A percentile compares a stretch with the other conserved stretches of the same genome.
Evolutionary conservation across 2,888 invertebrate species (phyloP).

Genomic region (Mythimna loreyi): DNA sequence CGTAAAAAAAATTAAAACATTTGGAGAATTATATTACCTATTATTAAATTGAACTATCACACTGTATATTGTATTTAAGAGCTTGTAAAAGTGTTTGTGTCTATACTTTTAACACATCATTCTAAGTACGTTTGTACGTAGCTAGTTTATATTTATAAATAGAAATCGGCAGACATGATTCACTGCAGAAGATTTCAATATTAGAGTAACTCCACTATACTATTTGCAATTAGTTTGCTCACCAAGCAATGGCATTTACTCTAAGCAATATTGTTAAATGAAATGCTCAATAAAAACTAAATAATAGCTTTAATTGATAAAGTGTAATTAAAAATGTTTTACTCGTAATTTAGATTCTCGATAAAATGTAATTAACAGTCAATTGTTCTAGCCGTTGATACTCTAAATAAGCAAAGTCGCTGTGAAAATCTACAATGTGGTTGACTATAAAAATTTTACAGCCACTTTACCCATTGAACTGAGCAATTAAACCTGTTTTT

Average conservation of each 20-base stretch:
- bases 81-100: background rate
- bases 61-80: background rate
- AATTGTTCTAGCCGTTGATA: slow-evolving; percentile 66
- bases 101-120: background rate
- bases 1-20: background rate
- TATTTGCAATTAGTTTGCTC: slow-evolving; percentile 24
- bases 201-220: slow-evolving; percentile 8
- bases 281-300: slow-evolving; percentile 54
- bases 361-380: slow-evolving; percentile 69
- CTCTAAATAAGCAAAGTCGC: slow-evolving; percentile 55
- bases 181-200: slow-evolving; percentile 1
- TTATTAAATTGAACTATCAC: background rate
- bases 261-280: slow-evolving; percentile 52
- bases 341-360: slow-evolving; percentile 68
- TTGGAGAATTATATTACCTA: background rate
- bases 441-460: slow-evolving; percentile 45
- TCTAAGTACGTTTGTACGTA: no score
- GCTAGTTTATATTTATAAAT: slow-evolving; percentile 1
- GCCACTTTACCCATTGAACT: slow-evolving; percentile 44
- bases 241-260: slow-evolving; percentile 14
- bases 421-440: slow-evolving; percentile 48
- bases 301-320: slow-evolving; percentile 72
- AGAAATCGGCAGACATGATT: slow-evolving; percentile 24
- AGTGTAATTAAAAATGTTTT: slow-evolving; percentile 71
- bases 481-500: slow-evolving; percentile 40